phyloP scores from a whole-genome alignment of 2,888 invertebrate species.

The Exephanes ischioxanthus region DNA sequence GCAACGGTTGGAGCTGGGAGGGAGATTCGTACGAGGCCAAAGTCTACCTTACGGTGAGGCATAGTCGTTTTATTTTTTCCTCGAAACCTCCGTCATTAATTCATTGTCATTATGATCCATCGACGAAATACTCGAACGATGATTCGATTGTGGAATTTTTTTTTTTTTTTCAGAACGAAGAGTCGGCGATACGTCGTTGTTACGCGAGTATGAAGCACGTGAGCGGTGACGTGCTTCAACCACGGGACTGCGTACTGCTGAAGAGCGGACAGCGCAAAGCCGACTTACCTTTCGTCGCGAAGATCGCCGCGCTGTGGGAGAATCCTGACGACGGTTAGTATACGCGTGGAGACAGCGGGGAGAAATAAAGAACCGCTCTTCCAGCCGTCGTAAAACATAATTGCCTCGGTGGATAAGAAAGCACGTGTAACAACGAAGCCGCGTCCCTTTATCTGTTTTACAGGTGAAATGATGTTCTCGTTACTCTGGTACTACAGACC shows the following conservation, averaged over 20 bases:
- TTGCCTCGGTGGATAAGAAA: constrained; percentile 7
- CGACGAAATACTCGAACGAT: constrained; percentile 40
- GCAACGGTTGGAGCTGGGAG: constrained; percentile 97
- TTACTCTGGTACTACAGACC: constrained; percentile 99
- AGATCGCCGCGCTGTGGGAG: constrained; percentile 97
- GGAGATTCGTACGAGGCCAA: constrained; percentile 93
- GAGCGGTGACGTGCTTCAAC: constrained; percentile 93
- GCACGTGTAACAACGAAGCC: constrained; percentile 15
- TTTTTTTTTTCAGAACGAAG: constrained; percentile 88
- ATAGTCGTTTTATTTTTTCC: constrained; percentile 70
- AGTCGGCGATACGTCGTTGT: constrained; percentile 92
- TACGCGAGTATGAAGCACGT: constrained; percentile 96
- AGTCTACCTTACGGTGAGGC: constrained; percentile 94
- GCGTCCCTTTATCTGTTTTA: constrained; percentile 66
- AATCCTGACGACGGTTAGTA: constrained; percentile 94
- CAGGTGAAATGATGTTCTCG: constrained; percentile 99
- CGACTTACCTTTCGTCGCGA: constrained; percentile 97
- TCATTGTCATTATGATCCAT: constrained; percentile 1
- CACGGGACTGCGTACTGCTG: constrained; percentile 96
- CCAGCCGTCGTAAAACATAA: constrained; percentile 34
- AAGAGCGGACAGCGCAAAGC: constrained; percentile 93
- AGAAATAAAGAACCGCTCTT: constrained; percentile 19
- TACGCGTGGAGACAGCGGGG: background rate
- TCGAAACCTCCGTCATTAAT: background rate
- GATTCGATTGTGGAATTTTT: constrained; percentile 43